These are phyloP conservation scores for Orgyia antiqua DNA, from an alignment of 2,888 invertebrate genomes.

Conservation along the genomic window DNA sequence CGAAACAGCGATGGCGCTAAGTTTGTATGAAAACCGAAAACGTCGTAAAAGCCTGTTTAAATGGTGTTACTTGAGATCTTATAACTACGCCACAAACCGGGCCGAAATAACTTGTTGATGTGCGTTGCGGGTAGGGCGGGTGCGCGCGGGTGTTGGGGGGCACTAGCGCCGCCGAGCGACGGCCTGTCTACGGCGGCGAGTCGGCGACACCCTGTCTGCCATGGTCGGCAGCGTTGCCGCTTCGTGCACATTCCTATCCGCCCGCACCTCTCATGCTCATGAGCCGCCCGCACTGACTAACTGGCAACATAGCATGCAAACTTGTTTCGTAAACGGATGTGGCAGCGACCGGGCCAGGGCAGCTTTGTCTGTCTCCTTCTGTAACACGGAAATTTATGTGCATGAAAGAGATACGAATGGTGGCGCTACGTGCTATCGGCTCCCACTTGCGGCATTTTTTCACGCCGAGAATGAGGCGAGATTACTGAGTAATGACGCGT, in stretches of 20 bases:
- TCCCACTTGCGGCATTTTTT: conserved; percentile 81
- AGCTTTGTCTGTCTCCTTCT: conserved; percentile 45
- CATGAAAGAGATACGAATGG: conserved; percentile 55
- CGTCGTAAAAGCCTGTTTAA: conserved; percentile 42
- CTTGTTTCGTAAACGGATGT: conserved; percentile 87
- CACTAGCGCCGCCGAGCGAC: conserved; percentile 80
- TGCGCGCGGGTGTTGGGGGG: conserved; percentile 52
- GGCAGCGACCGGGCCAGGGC: conserved; percentile 76
- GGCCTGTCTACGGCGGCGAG: conserved; percentile 88
- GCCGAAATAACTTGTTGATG: conserved; percentile 78
- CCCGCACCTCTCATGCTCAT: conserved; percentile 62
- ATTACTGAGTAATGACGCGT: conserved; percentile 71
- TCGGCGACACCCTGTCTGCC: conserved; percentile 97
- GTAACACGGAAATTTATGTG: conserved; percentile 25
- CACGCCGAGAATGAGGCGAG: conserved; percentile 82
- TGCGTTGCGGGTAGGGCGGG: conserved; percentile 60
- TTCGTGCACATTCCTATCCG: conserved; percentile 72
- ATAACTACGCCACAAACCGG: conserved; percentile 42
- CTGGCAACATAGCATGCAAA: conserved; percentile 80
- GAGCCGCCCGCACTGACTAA: conserved; percentile 62
- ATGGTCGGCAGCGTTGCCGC: conserved; percentile 86
- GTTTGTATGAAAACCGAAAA: conserved; percentile 37
- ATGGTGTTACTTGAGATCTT: conserved; percentile 52
- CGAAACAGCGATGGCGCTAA: conserved; percentile 76
- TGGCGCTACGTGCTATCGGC: conserved; percentile 79